Conservation (phyloP, 2,888 invertebrate species). For the Oegoconia quadripuncta region DNA sequence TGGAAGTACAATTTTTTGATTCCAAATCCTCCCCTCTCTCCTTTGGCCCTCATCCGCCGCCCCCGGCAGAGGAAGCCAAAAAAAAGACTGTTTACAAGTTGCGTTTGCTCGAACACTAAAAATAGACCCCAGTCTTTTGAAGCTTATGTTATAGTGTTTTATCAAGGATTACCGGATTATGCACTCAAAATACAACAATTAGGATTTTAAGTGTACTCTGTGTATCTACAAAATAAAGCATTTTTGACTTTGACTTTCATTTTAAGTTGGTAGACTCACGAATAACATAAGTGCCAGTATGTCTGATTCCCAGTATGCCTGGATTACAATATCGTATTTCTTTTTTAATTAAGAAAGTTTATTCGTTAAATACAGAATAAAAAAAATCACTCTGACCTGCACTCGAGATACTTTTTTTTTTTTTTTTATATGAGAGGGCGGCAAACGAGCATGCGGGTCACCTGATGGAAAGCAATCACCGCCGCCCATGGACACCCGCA, state of each 20-base stretch:
- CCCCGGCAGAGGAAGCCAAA: constrained; percentile 45
- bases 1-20: constrained; percentile 84
- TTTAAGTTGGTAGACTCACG: neutral
- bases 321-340: no score
- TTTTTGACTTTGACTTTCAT: neutral
- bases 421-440: no score
- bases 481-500: no score
- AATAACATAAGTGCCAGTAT: no score
- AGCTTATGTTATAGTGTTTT: constrained; percentile 51
- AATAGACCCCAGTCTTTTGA: constrained; percentile 53
- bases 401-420: no score
- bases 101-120: constrained; percentile 59
- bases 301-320: no score
- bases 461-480: no score
- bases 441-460: no score
- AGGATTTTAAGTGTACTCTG: neutral
- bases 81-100: constrained; percentile 66
- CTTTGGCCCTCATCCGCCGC: constrained; percentile 16
- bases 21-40: constrained; percentile 50
- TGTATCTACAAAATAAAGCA: neutral
- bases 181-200: no score
- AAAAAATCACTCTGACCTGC: neutral
- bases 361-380: neutral
- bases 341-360: no score
- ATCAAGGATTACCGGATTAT: constrained; percentile 46